Evolutionary conservation across 1,140 invertebrate genomes (phyloP), one percentile per base, ranked within the genome.

Genomic region (Sogatella furcifera): DNA sequence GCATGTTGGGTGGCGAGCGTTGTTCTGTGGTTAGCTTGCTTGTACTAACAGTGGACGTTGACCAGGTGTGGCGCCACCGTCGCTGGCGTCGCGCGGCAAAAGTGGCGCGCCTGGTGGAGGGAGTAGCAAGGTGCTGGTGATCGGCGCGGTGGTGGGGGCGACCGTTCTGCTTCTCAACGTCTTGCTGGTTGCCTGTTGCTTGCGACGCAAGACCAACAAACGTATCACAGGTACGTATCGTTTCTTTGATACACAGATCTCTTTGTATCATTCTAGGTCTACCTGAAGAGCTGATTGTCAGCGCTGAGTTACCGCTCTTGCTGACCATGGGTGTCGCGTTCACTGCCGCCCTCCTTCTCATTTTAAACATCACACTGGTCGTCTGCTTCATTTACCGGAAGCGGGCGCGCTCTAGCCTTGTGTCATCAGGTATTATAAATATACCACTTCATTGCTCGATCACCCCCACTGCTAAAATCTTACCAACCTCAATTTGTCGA

Each of bases 171-270:
- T 86, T 24, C 79, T 92, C 69, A 93, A 93, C 75, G 83, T 93
- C 67, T 81, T 91, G 60, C 79, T 94, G 70, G 89, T 94, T 63
- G 85, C 89, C 57, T 93, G 89, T 75, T 94, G 91, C 76, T 82
- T 95, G 59, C 83, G 89, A 69, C 80, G 85, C 70, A 80, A 81
- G 72, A 79, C 83, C 59, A 84, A 84, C 71, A 86, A 86, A 73
- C 78, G 84, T 69, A 74, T 83, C n/a, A 76, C 79, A 85, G 85
- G 81, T 71, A 65, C 67, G 67, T 65, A 46, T 15, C 43, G 13
- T 44, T 24, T 28, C 21, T 46, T 34, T 53, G n/a, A n/a, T n/a
- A 24, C 58, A 17, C 52, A 43, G 31, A 13, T 10, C 8, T 19
- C 34, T 52, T 78, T 77, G 78, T n/a, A n/a, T 69, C 21, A 49